These are phyloP conservation scores for Excalfactoria chinensis DNA, from an alignment of 2,113 vertebrate genomes.

Conservation along the genomic window DNA sequence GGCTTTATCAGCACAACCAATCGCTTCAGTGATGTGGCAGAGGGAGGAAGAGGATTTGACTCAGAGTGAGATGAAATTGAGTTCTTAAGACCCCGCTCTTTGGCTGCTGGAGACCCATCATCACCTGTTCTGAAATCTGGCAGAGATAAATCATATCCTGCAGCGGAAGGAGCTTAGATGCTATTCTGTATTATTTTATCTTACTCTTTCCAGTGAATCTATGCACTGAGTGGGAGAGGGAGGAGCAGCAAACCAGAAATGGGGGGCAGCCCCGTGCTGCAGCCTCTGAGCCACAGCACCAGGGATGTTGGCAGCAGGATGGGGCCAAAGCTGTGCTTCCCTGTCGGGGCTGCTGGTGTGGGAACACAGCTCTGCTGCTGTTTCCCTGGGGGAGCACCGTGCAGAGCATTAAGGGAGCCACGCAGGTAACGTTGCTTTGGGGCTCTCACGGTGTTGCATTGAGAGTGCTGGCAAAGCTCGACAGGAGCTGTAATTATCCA, in stretches of 20 bases:
- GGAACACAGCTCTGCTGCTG: neutral
- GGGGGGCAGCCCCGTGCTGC: neutral
- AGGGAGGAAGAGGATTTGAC: conserved; percentile 69
- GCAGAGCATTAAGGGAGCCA: neutral
- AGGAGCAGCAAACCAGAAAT: neutral
- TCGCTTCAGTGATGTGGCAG: conserved; percentile 54
- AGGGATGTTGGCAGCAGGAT: fast-evolving
- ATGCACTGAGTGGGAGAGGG: fast-evolving
- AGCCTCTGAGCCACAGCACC: fast-evolving
- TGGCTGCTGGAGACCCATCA: conserved; percentile 29
- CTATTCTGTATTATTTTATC: conserved; percentile 13
- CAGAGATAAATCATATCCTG: conserved; percentile 31
- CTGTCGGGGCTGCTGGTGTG: neutral
- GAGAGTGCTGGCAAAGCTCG: neutral
- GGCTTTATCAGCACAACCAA: conserved; percentile 45
- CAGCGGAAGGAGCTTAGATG: conserved; percentile 59
- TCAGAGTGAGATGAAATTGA: conserved; percentile 61
- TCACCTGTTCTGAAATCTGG: conserved; percentile 48
- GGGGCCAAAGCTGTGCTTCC: neutral
- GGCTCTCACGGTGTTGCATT: neutral
- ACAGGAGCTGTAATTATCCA: neutral
- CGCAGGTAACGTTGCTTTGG: neutral
- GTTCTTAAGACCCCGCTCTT: conserved; percentile 46
- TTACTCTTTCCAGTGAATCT: neutral
- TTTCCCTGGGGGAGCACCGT: neutral